Base-by-base conservation (phyloP, 2,888 invertebrate species). In the Clostera curtula region DNA sequence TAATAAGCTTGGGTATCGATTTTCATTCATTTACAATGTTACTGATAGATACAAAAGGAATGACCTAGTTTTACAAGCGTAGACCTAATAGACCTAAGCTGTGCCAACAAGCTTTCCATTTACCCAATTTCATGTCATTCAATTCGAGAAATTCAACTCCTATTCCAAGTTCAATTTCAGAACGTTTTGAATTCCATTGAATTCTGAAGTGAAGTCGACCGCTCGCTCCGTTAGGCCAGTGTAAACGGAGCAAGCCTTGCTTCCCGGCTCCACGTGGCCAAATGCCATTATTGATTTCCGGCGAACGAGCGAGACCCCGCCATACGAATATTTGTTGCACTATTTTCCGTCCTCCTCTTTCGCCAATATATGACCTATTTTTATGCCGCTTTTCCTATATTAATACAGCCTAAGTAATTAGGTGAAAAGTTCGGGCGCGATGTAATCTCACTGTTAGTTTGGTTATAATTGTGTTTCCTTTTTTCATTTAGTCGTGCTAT, bases 291-390 rank as follows among this genome's bases (percentile, higher is more conserved):
- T 82, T 82, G 84, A 83, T 83, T 84, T 84, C 84, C 82, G 82
- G 82, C 70, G 75, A 64, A 43, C 53, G 65, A 80, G 50, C 40
- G 73, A 59, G 80, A 80, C 59, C 48, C 39, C 63, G 69, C 70
- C 49, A 64, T 80, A 72, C 71, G 62, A 71, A 61, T 74, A 80
- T 80, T 80, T 80, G 79, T 82, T 82, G 83, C 79, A 82, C 80
- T 79, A 82, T 80, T 77, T 83, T 79, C 57, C 48, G 56, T 80
- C 70, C 49, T 65, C 7, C 46, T 82, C 66, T 27, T 66, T 60
- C 73, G 72, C 80, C 77, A 77, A 83, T 83, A 77, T 82, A 83
- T 83, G 83, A 83, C 83, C 83, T 80, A 83, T 83, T 83, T 83
- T 82, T 83, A 76, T 76, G 63, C 71, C 60, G 72, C 68, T 77